Percentiles rank a stretch among this genome's conserved stretches.
phyloP scores from a whole-genome alignment of 2,797 vertebrate genomes.

The Rhyacichthys aspro region DNA sequence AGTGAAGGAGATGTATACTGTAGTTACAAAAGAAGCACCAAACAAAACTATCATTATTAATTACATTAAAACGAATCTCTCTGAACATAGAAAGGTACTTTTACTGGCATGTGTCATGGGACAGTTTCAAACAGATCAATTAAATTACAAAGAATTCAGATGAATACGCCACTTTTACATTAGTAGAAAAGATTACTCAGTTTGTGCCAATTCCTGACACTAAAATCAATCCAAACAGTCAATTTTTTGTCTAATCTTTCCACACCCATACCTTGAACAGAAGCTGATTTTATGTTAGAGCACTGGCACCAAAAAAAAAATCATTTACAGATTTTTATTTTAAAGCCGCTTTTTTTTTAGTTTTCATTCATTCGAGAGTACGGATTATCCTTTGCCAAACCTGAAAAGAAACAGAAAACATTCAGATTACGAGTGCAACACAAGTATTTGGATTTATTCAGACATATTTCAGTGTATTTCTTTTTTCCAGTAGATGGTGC shows the following conservation, averaged over 20 bases:
- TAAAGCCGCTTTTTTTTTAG: constrained; percentile 51
- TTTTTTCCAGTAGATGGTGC: constrained; percentile 61
- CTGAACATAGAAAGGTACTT: too few relatives aligned
- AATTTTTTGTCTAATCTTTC: too few relatives aligned
- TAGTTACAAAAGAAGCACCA: neutral
- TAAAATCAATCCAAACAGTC: too few relatives aligned
- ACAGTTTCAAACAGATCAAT: too few relatives aligned
- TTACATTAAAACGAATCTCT: neutral
- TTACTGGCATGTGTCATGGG: too few relatives aligned
- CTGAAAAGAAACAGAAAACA: constrained; percentile 67
- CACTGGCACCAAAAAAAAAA: constrained; percentile 39
- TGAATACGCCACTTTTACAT: too few relatives aligned
- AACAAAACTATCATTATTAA: neutral
- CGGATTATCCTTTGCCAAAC: constrained; percentile 89
- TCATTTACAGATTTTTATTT: constrained; percentile 6
- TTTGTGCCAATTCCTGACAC: too few relatives aligned
- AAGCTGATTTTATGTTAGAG: constrained; percentile 17
- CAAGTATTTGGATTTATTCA: too few relatives aligned
- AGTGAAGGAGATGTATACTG: neutral
- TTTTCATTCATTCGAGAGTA: constrained; percentile 89
- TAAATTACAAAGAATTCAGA: too few relatives aligned
- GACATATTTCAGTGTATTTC: too few relatives aligned
- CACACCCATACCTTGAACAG: neutral
- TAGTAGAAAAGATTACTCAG: too few relatives aligned
- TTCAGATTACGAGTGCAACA: neutral